A percentile compares a stretch with the other conserved stretches of the same genome.
Evolutionary conservation across 2,797 vertebrate species (phyloP).

Genomic region (Coluber constrictor): DNA sequence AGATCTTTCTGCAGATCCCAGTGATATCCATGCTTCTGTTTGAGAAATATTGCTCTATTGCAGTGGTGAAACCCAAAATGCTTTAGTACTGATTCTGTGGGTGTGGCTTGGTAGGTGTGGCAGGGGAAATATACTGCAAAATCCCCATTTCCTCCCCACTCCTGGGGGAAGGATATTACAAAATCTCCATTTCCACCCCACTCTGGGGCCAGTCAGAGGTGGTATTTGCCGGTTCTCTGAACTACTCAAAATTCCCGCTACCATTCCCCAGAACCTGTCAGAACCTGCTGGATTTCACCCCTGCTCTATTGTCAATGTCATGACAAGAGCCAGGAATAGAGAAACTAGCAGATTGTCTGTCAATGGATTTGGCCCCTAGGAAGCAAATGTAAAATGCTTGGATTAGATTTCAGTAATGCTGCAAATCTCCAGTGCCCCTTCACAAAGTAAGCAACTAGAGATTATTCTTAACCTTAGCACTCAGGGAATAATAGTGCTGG

Average conservation of each 20-base stretch:
- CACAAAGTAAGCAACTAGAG: constrained; percentile 31
- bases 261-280: too few species aligned
- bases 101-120: too few species aligned
- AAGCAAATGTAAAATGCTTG: not conserved
- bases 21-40: not conserved
- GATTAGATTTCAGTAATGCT: constrained; percentile 16
- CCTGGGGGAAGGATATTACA: too few species aligned
- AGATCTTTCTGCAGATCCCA: not conserved
- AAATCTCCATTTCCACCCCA: too few species aligned
- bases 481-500: not conserved
- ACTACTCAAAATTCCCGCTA: too few species aligned
- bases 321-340: not conserved
- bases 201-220: too few species aligned
- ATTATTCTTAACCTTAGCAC: constrained; percentile 16
- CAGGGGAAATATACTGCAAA: too few species aligned
- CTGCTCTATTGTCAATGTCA: not conserved
- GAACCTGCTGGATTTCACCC: too few species aligned
- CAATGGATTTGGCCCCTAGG: constrained; percentile 2
- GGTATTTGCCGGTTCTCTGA: too few species aligned
- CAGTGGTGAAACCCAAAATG: too few species aligned
- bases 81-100: too few species aligned
- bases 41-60: not conserved
- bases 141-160: too few species aligned
- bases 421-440: not conserved
- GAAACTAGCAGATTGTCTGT: constrained; percentile 13